Evolutionary conservation across 1,140 invertebrate species (phyloP).

Genomic region (Papilio aristodemus): DNA sequence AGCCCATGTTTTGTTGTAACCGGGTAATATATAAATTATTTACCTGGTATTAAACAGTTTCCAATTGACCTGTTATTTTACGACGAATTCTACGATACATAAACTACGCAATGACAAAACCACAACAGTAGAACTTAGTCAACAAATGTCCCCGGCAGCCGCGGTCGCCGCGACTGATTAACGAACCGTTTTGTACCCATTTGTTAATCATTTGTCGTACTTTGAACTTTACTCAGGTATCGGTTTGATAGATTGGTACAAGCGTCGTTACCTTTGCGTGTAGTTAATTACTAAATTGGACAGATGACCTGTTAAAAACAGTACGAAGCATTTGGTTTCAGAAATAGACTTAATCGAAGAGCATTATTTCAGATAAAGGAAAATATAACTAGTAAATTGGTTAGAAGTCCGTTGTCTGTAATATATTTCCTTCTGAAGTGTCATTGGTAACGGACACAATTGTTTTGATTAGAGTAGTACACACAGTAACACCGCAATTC

Average conservation of each 20-base stretch:
- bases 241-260: background rate
- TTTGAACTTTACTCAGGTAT: conserved; percentile 20
- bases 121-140: conserved; percentile 3
- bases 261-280: background rate
- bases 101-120: conserved; percentile 8
- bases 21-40: too few species aligned
- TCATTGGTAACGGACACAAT: conserved; percentile 2
- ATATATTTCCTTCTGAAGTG: background rate
- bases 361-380: background rate
- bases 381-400: too few species aligned
- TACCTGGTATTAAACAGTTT: too few species aligned
- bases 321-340: background rate
- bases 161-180: background rate
- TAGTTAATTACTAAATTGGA: background rate
- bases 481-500: background rate
- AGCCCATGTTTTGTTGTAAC: too few species aligned
- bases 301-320: background rate
- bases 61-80: background rate
- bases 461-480: too few species aligned
- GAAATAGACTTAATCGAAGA: background rate
- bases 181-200: conserved; percentile 2
- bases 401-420: background rate
- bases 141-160: conserved; percentile 1
- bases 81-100: background rate
- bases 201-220: conserved; percentile 17